Evolutionary conservation across 1,140 invertebrate genomes (phyloP), one percentile per base, ranked within the genome.

Genomic region (Trypoxylus dichotomus): DNA sequence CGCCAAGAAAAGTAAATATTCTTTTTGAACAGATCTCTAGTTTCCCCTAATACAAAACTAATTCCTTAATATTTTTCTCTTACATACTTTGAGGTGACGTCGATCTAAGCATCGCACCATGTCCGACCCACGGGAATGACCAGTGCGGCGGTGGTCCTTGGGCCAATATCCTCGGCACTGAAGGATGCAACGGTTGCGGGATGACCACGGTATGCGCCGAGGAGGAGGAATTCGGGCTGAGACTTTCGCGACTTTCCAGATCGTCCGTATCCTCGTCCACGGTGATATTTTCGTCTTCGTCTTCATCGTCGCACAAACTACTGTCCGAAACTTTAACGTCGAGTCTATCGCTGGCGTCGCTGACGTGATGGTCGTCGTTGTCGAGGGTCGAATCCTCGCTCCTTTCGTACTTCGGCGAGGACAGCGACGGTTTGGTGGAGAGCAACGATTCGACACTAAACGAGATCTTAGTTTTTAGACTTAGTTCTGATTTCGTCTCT

Each of bases 401-500:
- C 3, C 74, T 68, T 7, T 75, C 74, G 43, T 27, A 72, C 71
- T 75, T 24, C 42, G 32, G 47, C 79, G 32, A 73, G 3, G 29
- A 19, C 21, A 24, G 11, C 0, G 63, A 15, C 11, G 7, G 29
- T 15, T 79, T 80, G 1, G 80, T 80, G 13, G 83, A 79, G 15
- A 86, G 76, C 19, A 86, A 78, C 6, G 85, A 85, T 78, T 86
- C 85, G 2, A 86, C 85, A 81, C 85, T 86, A 79, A 86, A 86
- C 19, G 84, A 85, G 63, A 86, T 85, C 76, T 86, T 86, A 15
- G 84, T 79, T 77, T 85, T 85, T 27, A 85, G 81, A 76, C 68
- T 78, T 21, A 74, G 54, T 72, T 84, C 83, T 21, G 83, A 83
- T 81, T 85, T 85, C 21, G 84, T 82, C 43, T 85, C 82, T 78